Percentiles rank a stretch among this genome's conserved stretches.
Conservation (phyloP, 2,888 invertebrate genomes). For the Platerodrilus igneus region DNA sequence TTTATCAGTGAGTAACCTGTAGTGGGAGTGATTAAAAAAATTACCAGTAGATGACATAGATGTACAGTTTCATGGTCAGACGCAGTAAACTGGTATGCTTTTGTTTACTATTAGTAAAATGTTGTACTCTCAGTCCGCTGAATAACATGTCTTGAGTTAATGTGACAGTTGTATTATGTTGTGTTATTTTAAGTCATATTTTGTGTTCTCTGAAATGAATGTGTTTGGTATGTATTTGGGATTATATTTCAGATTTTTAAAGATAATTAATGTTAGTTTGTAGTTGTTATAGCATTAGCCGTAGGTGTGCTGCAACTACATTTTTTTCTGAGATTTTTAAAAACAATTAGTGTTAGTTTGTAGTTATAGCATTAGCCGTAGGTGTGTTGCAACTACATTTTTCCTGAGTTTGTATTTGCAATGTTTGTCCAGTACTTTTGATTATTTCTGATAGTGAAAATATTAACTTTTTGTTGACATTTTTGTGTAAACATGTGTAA, state of each 20-base stretch:
- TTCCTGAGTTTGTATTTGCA: too few relatives aligned
- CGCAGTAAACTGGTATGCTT: too few relatives aligned
- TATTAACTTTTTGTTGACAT: background rate
- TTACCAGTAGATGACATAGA: too few relatives aligned
- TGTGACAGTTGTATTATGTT: background rate
- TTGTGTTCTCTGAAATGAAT: conserved; percentile 1
- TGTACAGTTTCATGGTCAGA: too few relatives aligned
- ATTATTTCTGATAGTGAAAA: background rate
- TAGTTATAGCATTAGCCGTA: too few relatives aligned
- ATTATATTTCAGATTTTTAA: background rate
- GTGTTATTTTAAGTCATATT: background rate
- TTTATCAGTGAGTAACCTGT: too few relatives aligned
- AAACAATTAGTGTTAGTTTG: too few relatives aligned
- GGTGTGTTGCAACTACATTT: too few relatives aligned
- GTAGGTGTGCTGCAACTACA: background rate
- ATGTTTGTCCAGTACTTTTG: background rate
- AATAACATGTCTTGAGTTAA: conserved; percentile 1
- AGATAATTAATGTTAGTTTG: background rate
- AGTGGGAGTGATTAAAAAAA: too few relatives aligned
- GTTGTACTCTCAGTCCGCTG: background rate
- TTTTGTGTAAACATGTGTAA: conserved; percentile 1
- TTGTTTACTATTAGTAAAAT: conserved; percentile 2
- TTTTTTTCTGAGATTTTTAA: conserved; percentile 3
- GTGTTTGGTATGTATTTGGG: conserved; percentile 1
- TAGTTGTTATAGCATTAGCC: conserved; percentile 3